phyloP scores from a whole-genome alignment of 2,888 invertebrate genomes.

The Stegana nigrithorax region DNA sequence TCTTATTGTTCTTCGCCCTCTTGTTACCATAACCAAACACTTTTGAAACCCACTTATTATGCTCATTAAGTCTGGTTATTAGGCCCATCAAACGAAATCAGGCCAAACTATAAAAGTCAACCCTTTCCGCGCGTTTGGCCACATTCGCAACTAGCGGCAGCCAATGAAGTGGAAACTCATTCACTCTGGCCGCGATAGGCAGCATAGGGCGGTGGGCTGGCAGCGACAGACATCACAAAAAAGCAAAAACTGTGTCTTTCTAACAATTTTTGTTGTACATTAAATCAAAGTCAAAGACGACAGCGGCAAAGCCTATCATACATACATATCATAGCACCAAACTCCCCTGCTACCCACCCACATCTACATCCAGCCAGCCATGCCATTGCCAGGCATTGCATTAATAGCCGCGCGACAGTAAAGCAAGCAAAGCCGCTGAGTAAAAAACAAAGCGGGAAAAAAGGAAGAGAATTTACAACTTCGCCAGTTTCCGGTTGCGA shows the following conservation, averaged over 20 bases:
- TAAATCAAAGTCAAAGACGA: slow-evolving; percentile 58
- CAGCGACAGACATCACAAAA: too few species aligned
- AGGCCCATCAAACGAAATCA: slow-evolving; percentile 61
- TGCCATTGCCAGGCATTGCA: background rate
- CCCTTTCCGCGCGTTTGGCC: slow-evolving; percentile 28
- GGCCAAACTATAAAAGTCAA: slow-evolving; percentile 62
- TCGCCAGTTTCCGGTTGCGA: slow-evolving; percentile 54
- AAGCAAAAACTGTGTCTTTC: slow-evolving; percentile 25
- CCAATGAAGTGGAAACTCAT: slow-evolving; percentile 36
- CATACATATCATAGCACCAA: too few species aligned
- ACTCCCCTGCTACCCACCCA: background rate
- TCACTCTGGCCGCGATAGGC: too few species aligned
- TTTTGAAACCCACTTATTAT: slow-evolving; percentile 44
- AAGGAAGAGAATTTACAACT: slow-evolving; percentile 62
- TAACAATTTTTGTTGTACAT: slow-evolving; percentile 40
- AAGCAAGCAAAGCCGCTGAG: slow-evolving; percentile 27
- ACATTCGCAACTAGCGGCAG: background rate
- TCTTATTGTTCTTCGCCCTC: background rate
- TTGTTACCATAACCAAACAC: background rate
- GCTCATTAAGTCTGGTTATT: slow-evolving; percentile 61
- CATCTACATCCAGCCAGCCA: slow-evolving; percentile 19
- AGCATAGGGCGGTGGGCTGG: too few species aligned
- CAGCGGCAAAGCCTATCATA: slow-evolving; percentile 53
- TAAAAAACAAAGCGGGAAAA: slow-evolving; percentile 33
- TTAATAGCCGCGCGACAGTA: background rate